Percentiles rank a stretch among this genome's conserved stretches.
These are phyloP conservation scores for Progne subis DNA, from an alignment of 2,113 vertebrate species.

Conservation along the genomic window DNA sequence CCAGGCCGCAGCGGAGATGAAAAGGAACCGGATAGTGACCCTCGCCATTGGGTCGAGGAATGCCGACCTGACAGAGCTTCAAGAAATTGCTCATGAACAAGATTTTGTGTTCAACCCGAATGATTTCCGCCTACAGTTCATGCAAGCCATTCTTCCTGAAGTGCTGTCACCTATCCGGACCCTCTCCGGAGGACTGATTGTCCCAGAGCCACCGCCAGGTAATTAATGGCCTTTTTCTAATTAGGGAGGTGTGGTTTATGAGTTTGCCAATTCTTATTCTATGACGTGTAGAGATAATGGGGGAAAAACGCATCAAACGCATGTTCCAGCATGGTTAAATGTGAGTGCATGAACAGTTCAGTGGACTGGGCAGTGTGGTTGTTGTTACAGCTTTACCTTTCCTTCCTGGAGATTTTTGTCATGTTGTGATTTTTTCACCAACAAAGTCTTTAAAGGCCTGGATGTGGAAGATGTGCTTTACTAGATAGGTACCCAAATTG, in stretches of 20 bases:
- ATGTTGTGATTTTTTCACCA: background rate
- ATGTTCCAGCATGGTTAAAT: background rate
- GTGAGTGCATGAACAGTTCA: background rate
- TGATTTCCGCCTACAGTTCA: conserved; percentile 76
- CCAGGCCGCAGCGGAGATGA: conserved; percentile 76
- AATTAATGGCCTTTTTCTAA: conserved; percentile 28
- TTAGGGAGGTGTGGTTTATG: background rate
- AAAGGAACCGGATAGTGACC: conserved; percentile 78
- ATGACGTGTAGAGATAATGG: background rate
- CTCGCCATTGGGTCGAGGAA: conserved; percentile 78
- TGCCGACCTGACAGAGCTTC: conserved; percentile 76
- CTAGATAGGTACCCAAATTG: background rate
- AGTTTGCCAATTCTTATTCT: background rate
- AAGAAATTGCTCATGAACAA: conserved; percentile 79
- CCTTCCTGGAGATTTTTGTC: background rate
- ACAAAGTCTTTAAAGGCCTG: background rate
- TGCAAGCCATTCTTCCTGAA: conserved; percentile 68
- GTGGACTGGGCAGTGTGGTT: background rate
- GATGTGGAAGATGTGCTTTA: background rate
- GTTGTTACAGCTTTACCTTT: background rate
- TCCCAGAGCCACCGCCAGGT: conserved; percentile 79
- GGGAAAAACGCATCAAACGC: background rate
- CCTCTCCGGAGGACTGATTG: conserved; percentile 73
- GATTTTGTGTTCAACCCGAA: conserved; percentile 70
- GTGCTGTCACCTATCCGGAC: conserved; percentile 80